These are phyloP conservation scores for Amphiprion clarkii DNA, from an alignment of 2,797 vertebrate genomes.

Conservation along the genomic window DNA sequence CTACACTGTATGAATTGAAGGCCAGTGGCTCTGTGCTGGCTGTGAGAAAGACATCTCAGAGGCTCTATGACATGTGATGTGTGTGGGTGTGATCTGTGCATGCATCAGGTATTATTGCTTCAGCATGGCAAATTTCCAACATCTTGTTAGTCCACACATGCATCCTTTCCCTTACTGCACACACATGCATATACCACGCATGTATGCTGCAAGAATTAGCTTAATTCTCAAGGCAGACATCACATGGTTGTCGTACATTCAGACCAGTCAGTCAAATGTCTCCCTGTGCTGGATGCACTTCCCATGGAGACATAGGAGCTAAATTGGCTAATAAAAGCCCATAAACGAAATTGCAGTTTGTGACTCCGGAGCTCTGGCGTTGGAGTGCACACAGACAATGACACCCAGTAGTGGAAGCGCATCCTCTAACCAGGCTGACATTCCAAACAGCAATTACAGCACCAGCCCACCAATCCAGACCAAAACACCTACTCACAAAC, in stretches of 20 bases:
- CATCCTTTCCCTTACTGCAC: constrained; percentile 7
- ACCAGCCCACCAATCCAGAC: constrained; percentile 81
- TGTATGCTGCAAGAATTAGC: constrained; percentile 38
- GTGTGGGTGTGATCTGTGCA: not conserved
- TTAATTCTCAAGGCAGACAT: constrained; percentile 60
- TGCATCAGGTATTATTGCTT: not conserved
- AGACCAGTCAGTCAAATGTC: constrained; percentile 58
- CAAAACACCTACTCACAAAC: constrained; percentile 84
- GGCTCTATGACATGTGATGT: not conserved
- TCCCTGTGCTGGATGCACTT: constrained; percentile 58
- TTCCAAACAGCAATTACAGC: constrained; percentile 86
- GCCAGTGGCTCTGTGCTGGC: not conserved
- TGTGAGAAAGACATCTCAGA: not conserved
- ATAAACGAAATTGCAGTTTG: constrained; percentile 77
- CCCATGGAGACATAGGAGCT: constrained; percentile 66
- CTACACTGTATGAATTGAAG: constrained; percentile 13
- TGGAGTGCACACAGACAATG: constrained; percentile 80
- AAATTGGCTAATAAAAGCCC: constrained; percentile 80
- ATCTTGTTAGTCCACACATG: constrained; percentile 3
- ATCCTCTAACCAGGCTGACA: constrained; percentile 82
- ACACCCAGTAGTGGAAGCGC: constrained; percentile 80
- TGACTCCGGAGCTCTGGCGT: constrained; percentile 74
- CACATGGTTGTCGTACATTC: constrained; percentile 70
- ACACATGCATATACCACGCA: constrained; percentile 26
- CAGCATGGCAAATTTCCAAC: not conserved